Evolutionary conservation across 2,113 vertebrate genomes (phyloP).

Genomic region (Poecilia latipinna): DNA sequence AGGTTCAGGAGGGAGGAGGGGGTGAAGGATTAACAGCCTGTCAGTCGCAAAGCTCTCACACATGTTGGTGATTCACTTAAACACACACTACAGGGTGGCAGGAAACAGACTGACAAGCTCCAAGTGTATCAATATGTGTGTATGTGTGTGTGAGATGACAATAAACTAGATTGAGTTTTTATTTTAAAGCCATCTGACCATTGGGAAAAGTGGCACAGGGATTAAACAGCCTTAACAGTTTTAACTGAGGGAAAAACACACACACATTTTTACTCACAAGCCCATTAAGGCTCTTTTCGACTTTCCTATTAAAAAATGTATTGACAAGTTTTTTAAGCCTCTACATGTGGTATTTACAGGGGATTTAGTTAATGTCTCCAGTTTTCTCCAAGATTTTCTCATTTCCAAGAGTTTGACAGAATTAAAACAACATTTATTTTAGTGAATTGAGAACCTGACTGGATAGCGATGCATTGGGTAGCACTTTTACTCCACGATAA

Average conservation of each 20-base stretch:
- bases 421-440: background rate
- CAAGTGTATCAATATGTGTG: conserved; percentile 12
- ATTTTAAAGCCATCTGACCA: conserved; percentile 26
- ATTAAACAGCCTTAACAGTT: conserved; percentile 18
- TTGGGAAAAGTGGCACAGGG: conserved; percentile 18
- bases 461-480: background rate
- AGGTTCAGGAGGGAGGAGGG: conserved; percentile 19
- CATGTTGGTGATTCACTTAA: conserved; percentile 50
- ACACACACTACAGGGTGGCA: conserved; percentile 25
- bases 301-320: background rate
- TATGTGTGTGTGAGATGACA: conserved; percentile 10
- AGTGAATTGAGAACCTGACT: background rate
- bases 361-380: conserved; percentile 1
- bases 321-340: conserved; percentile 3
- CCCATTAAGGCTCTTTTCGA: conserved; percentile 5
- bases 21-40: conserved; percentile 49
- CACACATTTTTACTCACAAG: background rate
- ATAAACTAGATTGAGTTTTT: conserved; percentile 17
- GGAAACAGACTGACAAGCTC: conserved; percentile 36
- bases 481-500: background rate
- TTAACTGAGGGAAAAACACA: conserved; percentile 3
- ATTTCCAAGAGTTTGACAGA: background rate
- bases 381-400: background rate
- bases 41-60: conserved; percentile 43
- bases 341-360: background rate